Evolutionary conservation across 2,113 vertebrate genomes (phyloP).

Genomic region (Megaceryle torquata): DNA sequence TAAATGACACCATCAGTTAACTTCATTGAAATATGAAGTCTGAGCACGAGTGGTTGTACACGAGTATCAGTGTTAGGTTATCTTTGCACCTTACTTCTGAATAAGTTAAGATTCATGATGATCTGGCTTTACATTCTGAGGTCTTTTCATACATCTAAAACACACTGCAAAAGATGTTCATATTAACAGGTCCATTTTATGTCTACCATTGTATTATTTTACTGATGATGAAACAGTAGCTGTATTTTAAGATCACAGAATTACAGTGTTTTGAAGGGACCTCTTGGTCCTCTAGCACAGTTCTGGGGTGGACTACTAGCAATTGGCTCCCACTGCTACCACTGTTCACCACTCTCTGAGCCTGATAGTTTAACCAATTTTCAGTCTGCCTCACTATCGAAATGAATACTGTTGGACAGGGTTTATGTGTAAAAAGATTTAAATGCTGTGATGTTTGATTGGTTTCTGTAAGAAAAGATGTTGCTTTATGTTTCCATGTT

Average conservation of each 20-base stretch:
- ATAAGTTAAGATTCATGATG: too few relatives aligned
- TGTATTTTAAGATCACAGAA: not conserved
- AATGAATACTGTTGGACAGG: not conserved
- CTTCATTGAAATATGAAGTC: too few relatives aligned
- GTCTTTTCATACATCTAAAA: too few relatives aligned
- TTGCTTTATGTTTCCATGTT: not conserved
- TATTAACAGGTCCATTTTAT: not conserved
- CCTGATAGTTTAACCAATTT: not conserved
- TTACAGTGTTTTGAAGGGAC: not conserved
- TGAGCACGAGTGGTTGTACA: too few relatives aligned
- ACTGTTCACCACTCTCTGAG: not conserved
- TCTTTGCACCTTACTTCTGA: too few relatives aligned
- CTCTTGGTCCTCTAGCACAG: not conserved
- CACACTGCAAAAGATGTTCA: not conserved
- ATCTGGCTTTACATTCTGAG: too few relatives aligned
- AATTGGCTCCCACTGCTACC: not conserved
- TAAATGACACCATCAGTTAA: not conserved
- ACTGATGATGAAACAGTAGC: not conserved
- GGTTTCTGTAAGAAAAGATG: not conserved
- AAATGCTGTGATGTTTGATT: not conserved
- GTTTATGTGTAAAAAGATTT: accelerated
- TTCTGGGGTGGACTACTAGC: not conserved
- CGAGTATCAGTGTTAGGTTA: too few relatives aligned
- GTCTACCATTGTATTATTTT: not conserved
- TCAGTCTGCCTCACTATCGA: not conserved